A percentile compares a stretch with the other conserved stretches of the same genome.
Conservation (phyloP, 2,797 vertebrate genomes). For the Halcyon badia region DNA sequence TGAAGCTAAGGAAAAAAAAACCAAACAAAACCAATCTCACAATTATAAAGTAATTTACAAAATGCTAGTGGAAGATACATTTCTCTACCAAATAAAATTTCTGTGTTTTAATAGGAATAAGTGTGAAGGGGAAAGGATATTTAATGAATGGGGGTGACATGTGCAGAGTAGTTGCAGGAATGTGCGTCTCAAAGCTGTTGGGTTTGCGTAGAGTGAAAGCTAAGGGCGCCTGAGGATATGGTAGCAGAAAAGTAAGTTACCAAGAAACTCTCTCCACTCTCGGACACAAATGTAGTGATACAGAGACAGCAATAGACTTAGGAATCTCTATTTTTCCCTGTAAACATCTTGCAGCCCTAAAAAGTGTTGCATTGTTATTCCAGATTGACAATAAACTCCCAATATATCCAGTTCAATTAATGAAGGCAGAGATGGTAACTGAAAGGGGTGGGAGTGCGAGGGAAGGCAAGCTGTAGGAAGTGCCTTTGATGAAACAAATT, state of each 20-base stretch:
- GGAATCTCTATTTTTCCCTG: background rate
- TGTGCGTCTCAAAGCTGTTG: background rate
- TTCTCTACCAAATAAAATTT: background rate
- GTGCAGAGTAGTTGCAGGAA: fast-evolving
- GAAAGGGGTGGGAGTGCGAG: background rate
- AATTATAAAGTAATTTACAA: background rate
- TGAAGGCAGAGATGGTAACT: background rate
- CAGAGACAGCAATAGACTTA: background rate
- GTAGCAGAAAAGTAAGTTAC: background rate
- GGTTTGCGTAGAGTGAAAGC: background rate
- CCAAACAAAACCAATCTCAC: background rate
- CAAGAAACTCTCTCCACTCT: background rate
- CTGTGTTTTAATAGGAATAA: background rate
- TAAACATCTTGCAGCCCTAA: background rate
- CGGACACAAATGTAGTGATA: background rate
- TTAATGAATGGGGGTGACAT: background rate
- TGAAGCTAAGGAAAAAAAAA: background rate
- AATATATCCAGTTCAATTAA: background rate
- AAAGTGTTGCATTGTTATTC: background rate
- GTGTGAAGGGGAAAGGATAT: background rate
- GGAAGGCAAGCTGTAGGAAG: background rate
- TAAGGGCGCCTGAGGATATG: background rate
- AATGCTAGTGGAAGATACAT: background rate
- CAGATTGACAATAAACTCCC: background rate
- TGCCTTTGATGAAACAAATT: background rate